Base-by-base conservation (phyloP, 2,888 invertebrate species). In the Brenthis hecate region DNA sequence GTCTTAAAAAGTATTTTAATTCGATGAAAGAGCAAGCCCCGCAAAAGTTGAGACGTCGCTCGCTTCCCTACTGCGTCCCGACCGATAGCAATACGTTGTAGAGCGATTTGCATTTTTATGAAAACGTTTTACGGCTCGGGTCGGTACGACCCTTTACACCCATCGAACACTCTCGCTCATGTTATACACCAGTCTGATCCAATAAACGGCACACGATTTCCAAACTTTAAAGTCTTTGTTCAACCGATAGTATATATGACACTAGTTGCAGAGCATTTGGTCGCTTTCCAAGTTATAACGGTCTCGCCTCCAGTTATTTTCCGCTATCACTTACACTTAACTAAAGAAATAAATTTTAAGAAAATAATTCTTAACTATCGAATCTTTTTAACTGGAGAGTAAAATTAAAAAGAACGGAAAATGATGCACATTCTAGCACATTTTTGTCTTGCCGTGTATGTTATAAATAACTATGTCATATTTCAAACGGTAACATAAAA, bases 51-150 rank as follows among this genome's bases (percentile, higher is more conserved):
- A 74, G 75, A 76, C 76, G 77, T 80, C 79, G 77, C 76, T 80
- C 79, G 77, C 76, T 75, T 70, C 58, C 53, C 53, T 57, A 58
- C 66, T 47, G 58, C 28, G 53, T 32, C 66, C 58, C 80, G 80
- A 74, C 81, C 76, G 81, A 85, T 75, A 81, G 87, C 88, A 89
- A 87, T 88, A 88, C 89, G 88, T 87, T 86, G 85, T 79, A 74
- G 78, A 76, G 72, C 80, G 81, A 91, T 92, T 92, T 91, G 86
- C 91, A 91, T 92, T 91, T 92, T 91, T 91, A 91, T 90, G 88
- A 88, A 90, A 90, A 87, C 86, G 86, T 83, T 88, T 87, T 85
- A 86, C 81, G 80, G 80, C 79, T 75, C 64, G 76, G 74, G 68
- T 72, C 74, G 75, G 78, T 74, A 73, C 70, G 72, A 74, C 76